Percentiles rank a stretch among this genome's conserved stretches.
phyloP scores from a whole-genome alignment of 2,797 vertebrate genomes.

The Poecilia gillii region DNA sequence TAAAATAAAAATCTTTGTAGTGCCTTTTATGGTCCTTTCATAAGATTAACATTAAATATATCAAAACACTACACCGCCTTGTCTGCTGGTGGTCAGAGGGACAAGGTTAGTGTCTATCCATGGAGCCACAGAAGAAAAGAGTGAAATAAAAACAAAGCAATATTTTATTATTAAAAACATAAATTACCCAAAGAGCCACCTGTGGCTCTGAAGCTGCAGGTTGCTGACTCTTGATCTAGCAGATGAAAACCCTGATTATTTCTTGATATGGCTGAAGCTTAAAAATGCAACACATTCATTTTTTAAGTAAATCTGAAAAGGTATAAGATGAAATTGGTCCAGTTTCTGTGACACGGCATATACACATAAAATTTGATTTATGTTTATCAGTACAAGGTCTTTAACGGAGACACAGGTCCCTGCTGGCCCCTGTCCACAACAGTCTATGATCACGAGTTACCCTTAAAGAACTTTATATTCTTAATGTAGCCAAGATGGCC shows the following conservation, averaged over 20 bases:
- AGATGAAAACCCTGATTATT: not conserved
- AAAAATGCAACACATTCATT: not conserved
- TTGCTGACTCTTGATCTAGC: not conserved
- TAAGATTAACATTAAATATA: not conserved
- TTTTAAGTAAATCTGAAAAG: not conserved
- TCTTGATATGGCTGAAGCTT: not conserved
- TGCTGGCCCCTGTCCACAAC: not conserved
- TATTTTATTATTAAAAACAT: too few relatives aligned
- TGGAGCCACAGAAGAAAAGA: not conserved
- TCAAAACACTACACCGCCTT: not conserved
- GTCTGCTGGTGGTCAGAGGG: not conserved
- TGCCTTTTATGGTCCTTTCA: not conserved
- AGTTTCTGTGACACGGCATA: not conserved
- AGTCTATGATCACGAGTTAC: not conserved
- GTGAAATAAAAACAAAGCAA: too few relatives aligned
- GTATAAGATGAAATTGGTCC: not conserved
- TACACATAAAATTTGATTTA: not conserved
- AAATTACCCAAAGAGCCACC: not conserved
- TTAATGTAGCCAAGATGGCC: not conserved
- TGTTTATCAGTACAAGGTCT: not conserved
- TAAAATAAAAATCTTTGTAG: not conserved
- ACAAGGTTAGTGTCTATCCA: not conserved
- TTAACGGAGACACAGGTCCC: not conserved
- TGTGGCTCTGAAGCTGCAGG: not conserved
- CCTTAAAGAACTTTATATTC: not conserved